These are phyloP conservation scores for Drosophila meridiana DNA, from an alignment of 2,888 invertebrate species.

Conservation along the genomic window DNA sequence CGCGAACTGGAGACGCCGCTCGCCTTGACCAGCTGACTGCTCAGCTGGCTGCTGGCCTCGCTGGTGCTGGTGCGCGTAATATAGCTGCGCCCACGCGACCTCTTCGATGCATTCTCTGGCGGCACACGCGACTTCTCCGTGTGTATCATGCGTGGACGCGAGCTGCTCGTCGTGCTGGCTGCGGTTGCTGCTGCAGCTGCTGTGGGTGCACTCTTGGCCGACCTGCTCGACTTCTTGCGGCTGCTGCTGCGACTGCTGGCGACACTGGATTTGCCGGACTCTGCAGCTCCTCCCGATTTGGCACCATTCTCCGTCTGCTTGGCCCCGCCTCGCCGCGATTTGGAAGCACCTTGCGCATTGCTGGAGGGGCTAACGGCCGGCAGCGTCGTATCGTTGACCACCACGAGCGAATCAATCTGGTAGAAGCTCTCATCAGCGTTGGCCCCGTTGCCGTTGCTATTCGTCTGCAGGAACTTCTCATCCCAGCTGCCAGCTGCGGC, in stretches of 20 bases:
- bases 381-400: conserved; percentile 72
- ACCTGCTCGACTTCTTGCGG: conserved; percentile 45
- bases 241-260: conserved; percentile 55
- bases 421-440: conserved; percentile 84
- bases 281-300: conserved; percentile 36
- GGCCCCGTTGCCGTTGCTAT: conserved; percentile 23
- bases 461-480: conserved; percentile 78
- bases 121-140: conserved; percentile 88
- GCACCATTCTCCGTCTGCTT: conserved; percentile 22
- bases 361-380: conserved; percentile 52
- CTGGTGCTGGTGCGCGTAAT: conserved; percentile 82
- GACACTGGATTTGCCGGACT: conserved; percentile 18
- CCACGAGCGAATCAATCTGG: conserved; percentile 85
- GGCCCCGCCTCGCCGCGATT: conserved; percentile 44
- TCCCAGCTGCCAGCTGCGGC: conserved; percentile 71
- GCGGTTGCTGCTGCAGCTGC: conserved; percentile 22
- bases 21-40: conserved; percentile 54
- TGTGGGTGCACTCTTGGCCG: conserved; percentile 33
- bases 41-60: conserved; percentile 58
- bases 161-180: conserved; percentile 71
- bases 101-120: conserved; percentile 85
- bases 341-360: conserved; percentile 33
- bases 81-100: conserved; percentile 87
- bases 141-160: conserved; percentile 91
- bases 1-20: conserved; percentile 52